Percentiles rank a stretch among this genome's conserved stretches.
phyloP scores from a whole-genome alignment of 2,888 invertebrate genomes.

The Watsonalla binaria region DNA sequence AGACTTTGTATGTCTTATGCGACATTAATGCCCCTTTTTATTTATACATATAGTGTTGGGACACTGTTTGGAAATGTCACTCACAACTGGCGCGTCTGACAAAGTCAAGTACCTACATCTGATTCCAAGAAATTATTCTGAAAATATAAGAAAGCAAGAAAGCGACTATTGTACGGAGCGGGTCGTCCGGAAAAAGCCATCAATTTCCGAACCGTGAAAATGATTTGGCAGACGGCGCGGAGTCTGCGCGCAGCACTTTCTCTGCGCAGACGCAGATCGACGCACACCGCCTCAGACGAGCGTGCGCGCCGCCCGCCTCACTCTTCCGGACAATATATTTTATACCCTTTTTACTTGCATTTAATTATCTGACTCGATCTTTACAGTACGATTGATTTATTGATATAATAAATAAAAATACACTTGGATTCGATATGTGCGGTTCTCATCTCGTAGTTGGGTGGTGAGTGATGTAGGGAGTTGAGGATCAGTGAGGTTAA shows the following conservation, averaged over 20 bases:
- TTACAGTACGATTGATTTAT: slow-evolving; percentile 31
- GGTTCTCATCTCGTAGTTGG: slow-evolving; percentile 36
- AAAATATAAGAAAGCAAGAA: slow-evolving; percentile 2
- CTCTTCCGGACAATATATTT: slow-evolving; percentile 37
- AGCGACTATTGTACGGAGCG: slow-evolving; percentile 40
- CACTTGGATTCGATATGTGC: slow-evolving; percentile 27
- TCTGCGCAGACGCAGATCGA: slow-evolving; percentile 58
- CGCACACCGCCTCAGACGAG: slow-evolving; percentile 55
- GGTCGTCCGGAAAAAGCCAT: slow-evolving; percentile 64
- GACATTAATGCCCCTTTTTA: background rate
- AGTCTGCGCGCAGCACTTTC: slow-evolving; percentile 75
- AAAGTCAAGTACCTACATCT: background rate
- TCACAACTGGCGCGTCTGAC: background rate
- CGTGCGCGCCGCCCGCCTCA: slow-evolving; percentile 54
- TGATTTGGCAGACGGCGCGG: slow-evolving; percentile 73
- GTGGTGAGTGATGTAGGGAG: slow-evolving; percentile 25
- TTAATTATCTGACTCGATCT: slow-evolving; percentile 24
- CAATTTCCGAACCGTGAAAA: slow-evolving; percentile 67
- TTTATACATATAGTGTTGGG: background rate
- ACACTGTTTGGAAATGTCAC: background rate
- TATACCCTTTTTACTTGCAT: slow-evolving; percentile 12
- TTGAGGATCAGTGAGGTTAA: slow-evolving; percentile 20
- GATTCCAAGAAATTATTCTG: slow-evolving; percentile 1
- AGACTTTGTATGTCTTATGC: too few species aligned
- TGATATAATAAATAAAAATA: slow-evolving; percentile 15